Percentiles rank a stretch among this genome's conserved stretches.
These are phyloP conservation scores for Podargus strigoides DNA, from an alignment of 2,797 vertebrate species.

Conservation along the genomic window DNA sequence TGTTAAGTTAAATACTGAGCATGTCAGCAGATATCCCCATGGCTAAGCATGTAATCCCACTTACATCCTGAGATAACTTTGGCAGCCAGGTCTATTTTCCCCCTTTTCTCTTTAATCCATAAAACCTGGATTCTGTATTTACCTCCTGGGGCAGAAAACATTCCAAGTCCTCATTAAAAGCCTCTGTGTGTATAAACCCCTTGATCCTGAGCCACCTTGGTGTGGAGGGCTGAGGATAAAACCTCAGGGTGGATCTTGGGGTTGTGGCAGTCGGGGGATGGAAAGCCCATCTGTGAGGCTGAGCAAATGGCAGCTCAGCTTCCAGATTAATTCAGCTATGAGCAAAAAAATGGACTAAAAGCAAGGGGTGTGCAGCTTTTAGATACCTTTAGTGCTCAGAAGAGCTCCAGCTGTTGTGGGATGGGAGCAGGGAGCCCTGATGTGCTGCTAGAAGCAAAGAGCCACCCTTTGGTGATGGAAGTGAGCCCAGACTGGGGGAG, in stretches of 20 bases:
- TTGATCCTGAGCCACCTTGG: not conserved
- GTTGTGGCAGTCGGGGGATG: not conserved
- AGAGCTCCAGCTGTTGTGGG: not conserved
- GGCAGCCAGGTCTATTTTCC: not conserved
- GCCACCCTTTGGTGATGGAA: not conserved
- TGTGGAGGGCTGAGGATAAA: not conserved
- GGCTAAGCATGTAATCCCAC: not conserved
- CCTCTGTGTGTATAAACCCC: slow-evolving; percentile 8
- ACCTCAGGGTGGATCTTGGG: not conserved
- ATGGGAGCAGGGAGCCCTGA: not conserved
- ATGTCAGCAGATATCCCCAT: slow-evolving; percentile 7
- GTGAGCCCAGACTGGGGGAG: not conserved
- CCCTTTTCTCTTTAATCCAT: slow-evolving; percentile 26
- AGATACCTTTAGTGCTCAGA: not conserved
- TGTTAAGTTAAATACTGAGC: not conserved
- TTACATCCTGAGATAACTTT: not conserved
- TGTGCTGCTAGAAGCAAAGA: not conserved
- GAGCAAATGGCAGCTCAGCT: not conserved
- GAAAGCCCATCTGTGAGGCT: not conserved
- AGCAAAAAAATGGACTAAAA: accelerated
- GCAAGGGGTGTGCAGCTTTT: not conserved
- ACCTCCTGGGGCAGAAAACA: slow-evolving; percentile 12
- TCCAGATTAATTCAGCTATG: not conserved
- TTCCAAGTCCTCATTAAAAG: slow-evolving; percentile 49
- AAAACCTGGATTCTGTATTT: slow-evolving; percentile 34